Evolutionary conservation across 2,113 vertebrate genomes (phyloP), one percentile per base, ranked within the genome.

Genomic region (Myiagra hebetior): DNA sequence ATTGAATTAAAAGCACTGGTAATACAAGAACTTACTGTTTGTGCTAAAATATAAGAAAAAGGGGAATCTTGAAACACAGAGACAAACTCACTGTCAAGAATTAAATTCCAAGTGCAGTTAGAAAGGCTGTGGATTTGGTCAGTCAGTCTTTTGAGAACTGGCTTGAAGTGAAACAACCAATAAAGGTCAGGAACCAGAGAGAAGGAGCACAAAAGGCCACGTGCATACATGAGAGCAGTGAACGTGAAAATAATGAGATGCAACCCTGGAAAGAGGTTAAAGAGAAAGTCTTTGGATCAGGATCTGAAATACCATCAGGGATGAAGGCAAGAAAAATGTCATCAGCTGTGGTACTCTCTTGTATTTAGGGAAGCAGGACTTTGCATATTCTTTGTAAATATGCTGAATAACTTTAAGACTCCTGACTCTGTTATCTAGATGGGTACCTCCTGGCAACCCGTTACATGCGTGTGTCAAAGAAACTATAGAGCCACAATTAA

Each of bases 391-490:
- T 83, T 83, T 50, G 13, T 21, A 92, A 80, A 77, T 63, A 42
- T 8, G 7, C 31, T 53, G 18, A 78, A 19, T 57, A 84, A 69
- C 35, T 8, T 27, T 35, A 65, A 53, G 53, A 35, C 28, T 82
- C 16, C 41, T 46, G 17, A 28, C 31, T 75, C 15, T 28, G 15
- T 49, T 59, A 23, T 15, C 21, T 39, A 28, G 11, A 4, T 26
- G 9, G 11, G 8, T 47, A 10, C 4, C 11, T 46, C 6, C 9
- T 1, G 1, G 20, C 15, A 72, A 24, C 10, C 22, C 39, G 5
- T n/a, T 56, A 67, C 2, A 24, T 77, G 11, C 14, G 27, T 39
- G 4, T 63, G 37, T 59, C 16, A 57, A 83, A 91, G 49, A 76
- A 73, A 49, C n/a, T 49, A 31, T 41, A 30, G 9, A 56, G 11